phyloP scores from a whole-genome alignment of 2,113 vertebrate genomes.

The Progne subis region DNA sequence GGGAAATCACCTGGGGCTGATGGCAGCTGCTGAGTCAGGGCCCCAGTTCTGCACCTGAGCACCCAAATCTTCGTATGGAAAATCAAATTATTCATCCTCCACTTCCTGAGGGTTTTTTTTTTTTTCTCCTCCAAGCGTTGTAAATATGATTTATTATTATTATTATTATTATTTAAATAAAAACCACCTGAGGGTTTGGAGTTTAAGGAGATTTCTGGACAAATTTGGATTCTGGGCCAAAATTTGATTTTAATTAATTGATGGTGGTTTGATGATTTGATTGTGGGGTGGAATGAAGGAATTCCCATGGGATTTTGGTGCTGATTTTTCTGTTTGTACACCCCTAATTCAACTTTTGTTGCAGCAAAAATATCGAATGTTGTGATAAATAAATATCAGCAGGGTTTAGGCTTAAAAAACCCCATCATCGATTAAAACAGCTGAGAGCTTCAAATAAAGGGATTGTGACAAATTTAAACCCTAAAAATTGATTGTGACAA shows the following conservation, averaged over 20 bases:
- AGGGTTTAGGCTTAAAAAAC: background rate
- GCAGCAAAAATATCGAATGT: background rate
- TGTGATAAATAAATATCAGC: background rate
- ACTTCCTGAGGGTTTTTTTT: background rate
- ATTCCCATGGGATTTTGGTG: background rate
- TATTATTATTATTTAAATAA: background rate
- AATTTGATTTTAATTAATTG: background rate
- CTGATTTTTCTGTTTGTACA: background rate
- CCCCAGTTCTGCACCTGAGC: background rate
- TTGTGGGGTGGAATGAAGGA: background rate
- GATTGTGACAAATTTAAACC: background rate
- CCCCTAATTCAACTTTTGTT: background rate
- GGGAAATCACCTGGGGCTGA: constrained; percentile 44
- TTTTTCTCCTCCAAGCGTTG: background rate
- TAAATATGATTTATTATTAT: background rate
- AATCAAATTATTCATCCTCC: background rate
- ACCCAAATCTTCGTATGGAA: background rate
- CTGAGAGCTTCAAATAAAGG: background rate
- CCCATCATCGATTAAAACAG: no score
- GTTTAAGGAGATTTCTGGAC: background rate
- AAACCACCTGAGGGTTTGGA: background rate
- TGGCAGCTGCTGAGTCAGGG: constrained; percentile 42
- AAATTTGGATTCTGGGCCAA: background rate
- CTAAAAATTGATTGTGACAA: background rate
- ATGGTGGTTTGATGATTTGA: background rate